Evolutionary conservation across 2,888 invertebrate species (phyloP).

Genomic region (Tinea semifulvella): DNA sequence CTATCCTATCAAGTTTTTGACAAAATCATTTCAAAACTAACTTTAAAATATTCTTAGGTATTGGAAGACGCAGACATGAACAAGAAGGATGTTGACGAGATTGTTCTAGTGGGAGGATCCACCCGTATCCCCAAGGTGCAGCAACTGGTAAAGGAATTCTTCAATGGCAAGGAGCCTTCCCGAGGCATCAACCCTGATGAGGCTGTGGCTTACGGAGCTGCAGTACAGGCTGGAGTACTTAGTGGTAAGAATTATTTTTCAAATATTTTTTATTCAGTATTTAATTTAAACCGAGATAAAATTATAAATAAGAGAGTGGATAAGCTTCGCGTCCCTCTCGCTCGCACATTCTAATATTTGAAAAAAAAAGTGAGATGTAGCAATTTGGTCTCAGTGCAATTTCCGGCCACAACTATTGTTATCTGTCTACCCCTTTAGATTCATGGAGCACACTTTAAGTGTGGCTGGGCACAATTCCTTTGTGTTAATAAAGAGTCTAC

Average conservation of each 20-base stretch:
- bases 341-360: no score
- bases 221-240: slow-evolving; percentile 98
- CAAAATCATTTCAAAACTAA: neutral
- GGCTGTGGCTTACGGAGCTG: slow-evolving; percentile 98
- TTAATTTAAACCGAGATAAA: no score
- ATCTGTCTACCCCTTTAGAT: no score
- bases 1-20: no score
- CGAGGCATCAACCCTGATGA: slow-evolving; percentile 99
- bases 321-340: no score
- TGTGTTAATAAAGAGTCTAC: no score
- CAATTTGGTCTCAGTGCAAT: no score
- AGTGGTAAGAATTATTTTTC: slow-evolving; percentile 57
- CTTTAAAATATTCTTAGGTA: slow-evolving; percentile 49
- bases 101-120: slow-evolving; percentile 98
- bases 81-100: slow-evolving; percentile 98
- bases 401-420: no score
- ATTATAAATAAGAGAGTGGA: no score
- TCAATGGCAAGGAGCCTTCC: slow-evolving; percentile 97
- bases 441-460: no score
- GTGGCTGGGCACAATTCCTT: neutral
- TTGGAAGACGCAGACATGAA: slow-evolving; percentile 99
- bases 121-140: slow-evolving; percentile 99
- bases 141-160: slow-evolving; percentile 92
- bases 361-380: no score
- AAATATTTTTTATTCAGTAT: no score